Conservation (phyloP, 2,888 invertebrate species). For the Zaprionus lineosus region DNA sequence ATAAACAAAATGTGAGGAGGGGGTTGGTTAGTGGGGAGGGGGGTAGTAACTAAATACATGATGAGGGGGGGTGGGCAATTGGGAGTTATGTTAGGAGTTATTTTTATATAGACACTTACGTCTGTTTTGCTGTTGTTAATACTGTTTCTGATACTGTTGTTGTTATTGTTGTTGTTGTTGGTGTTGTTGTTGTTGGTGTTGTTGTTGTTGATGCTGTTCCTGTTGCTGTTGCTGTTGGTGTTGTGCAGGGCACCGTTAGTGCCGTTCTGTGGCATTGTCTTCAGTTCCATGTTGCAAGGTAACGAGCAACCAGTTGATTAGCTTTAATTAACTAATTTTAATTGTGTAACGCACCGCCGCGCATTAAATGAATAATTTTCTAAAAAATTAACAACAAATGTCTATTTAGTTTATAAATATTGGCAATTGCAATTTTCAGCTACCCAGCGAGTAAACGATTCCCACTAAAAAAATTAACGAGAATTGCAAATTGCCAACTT, state of each 20-base stretch:
- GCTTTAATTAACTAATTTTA: slow-evolving; percentile 3
- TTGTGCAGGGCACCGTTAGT: slow-evolving; percentile 33
- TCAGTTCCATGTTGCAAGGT: slow-evolving; percentile 53
- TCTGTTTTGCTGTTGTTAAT: slow-evolving; percentile 34
- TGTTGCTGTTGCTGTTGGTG: slow-evolving; percentile 16
- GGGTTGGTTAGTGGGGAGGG: slow-evolving; percentile 1
- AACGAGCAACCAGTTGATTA: too few species aligned
- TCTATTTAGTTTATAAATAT: too few species aligned
- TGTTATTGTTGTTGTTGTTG: slow-evolving; percentile 17
- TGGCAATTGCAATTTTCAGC: too few species aligned
- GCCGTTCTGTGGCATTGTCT: slow-evolving; percentile 46
- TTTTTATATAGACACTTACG: slow-evolving; percentile 39
- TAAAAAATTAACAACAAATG: slow-evolving; percentile 6
- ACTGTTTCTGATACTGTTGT: neutral
- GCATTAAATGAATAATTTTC: slow-evolving; percentile 26
- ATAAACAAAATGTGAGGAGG: too few species aligned
- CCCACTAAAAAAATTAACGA: too few species aligned
- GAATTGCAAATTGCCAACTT: too few species aligned
- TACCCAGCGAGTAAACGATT: too few species aligned
- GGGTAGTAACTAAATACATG: too few species aligned
- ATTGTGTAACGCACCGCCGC: slow-evolving; percentile 32
- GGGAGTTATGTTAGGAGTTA: too few species aligned
- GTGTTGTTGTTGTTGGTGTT: slow-evolving; percentile 7
- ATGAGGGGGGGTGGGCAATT: too few species aligned
- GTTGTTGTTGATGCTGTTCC: slow-evolving; percentile 36